phyloP scores from a whole-genome alignment of 2,888 invertebrate species.

The Fragum fragum region DNA sequence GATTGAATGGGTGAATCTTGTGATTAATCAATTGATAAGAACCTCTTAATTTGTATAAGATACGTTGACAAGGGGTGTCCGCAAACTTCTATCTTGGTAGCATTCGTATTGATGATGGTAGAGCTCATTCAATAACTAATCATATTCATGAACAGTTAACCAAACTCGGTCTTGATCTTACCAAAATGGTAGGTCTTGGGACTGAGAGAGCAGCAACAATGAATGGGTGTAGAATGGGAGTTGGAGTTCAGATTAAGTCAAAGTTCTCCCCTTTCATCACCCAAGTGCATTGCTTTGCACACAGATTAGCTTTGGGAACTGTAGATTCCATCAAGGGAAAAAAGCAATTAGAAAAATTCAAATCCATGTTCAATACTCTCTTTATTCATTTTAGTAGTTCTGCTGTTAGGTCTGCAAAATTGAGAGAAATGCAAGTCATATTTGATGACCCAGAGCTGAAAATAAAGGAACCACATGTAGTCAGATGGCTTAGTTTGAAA shows the following conservation, averaged over 20 bases:
- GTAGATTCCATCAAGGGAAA: slow-evolving; percentile 18
- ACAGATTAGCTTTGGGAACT: slow-evolving; percentile 29
- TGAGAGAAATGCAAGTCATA: slow-evolving; percentile 16
- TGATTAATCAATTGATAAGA: too few species aligned
- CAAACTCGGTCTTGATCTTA: too few species aligned
- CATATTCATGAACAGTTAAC: not conserved
- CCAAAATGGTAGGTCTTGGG: too few species aligned
- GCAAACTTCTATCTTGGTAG: not conserved
- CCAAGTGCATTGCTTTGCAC: slow-evolving; percentile 36
- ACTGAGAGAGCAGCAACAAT: too few species aligned
- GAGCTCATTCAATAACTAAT: slow-evolving; percentile 12
- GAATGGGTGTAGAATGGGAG: too few species aligned
- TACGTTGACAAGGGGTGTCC: not conserved
- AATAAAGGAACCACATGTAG: slow-evolving; percentile 32
- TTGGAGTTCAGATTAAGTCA: too few species aligned
- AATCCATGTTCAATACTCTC: slow-evolving; percentile 27
- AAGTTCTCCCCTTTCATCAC: too few species aligned
- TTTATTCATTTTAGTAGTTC: slow-evolving; percentile 25
- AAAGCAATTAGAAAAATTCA: slow-evolving; percentile 21
- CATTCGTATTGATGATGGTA: not conserved
- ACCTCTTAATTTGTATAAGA: not conserved
- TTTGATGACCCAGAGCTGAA: slow-evolving; percentile 20
- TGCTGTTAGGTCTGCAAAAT: slow-evolving; percentile 20
- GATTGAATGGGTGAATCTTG: too few species aligned
- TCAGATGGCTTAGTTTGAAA: slow-evolving; percentile 24